Base-by-base conservation (phyloP, 2,888 invertebrate genomes). In the Trilocha varians region DNA sequence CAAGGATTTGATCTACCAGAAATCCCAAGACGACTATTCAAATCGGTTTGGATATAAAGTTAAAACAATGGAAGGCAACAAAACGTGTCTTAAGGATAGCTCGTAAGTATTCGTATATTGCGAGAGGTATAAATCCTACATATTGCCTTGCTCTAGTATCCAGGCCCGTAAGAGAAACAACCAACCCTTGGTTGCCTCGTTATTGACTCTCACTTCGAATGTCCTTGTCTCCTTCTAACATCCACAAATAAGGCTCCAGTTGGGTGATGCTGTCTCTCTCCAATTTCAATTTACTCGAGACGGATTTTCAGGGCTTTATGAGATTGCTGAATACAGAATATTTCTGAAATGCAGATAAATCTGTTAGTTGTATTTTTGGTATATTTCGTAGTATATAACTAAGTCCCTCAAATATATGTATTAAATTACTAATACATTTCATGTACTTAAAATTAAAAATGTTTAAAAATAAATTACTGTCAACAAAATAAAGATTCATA, bases 281-380 rank as follows among this genome's bases (percentile, higher is more conserved):
- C 70, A 72, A 84, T 86, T 87, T 85, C 85, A 85, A 85, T 85
- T 85, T 84, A 82, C 84, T 85, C 78, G 83, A 85, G 82, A 77
- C 65, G 82, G 83, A 82, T 84, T 84, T 83, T 82, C 80, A 82
- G 75, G 72, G 79, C 76, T 82, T 80, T 78, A 73, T 70, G 67
- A 74, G 76, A 78, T 77, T 52, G 71, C 55, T 57, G 49, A n/a
- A n/a, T 53, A 18, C 17, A 25, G 25, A 25, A 25, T 11, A 25
- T 11, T 2, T 6, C 8, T 4, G 25, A 25, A 25, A 25, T n/a
- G 15, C 15, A 34, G 15, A 13, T 34, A n/a, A 14, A 15, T n/a
- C n/a, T n/a, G 39, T 47, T 38, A 11, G 6, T 25, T 25, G 5
- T 25, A 6, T 25, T 25, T 25, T 25, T 25, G 25, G 1, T 6